Evolutionary conservation across 2,797 vertebrate genomes (phyloP).

Genomic region (Tachyglossus aculeatus): DNA sequence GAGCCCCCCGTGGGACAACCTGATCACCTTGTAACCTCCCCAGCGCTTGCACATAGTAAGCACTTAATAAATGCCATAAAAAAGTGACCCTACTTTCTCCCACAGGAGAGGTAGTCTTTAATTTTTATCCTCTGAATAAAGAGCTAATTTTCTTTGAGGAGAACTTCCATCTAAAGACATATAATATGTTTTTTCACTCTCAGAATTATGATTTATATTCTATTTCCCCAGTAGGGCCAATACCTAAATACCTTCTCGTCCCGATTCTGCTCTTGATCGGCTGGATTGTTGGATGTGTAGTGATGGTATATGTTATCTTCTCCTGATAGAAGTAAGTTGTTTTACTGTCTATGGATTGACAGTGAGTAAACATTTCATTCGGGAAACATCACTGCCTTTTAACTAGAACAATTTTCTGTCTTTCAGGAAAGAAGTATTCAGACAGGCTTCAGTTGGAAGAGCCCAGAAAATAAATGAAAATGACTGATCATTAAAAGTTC

Average conservation of each 20-base stretch:
- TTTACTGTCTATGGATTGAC: not conserved
- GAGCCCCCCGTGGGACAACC: no score
- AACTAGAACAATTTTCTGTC: conserved; percentile 35
- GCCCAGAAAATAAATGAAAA: conserved; percentile 15
- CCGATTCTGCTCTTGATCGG: conserved; percentile 79
- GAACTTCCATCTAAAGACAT: no score
- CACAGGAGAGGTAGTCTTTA: no score
- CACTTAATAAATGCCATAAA: no score
- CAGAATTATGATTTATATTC: not conserved
- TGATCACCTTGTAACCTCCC: no score
- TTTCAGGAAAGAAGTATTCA: conserved; percentile 65
- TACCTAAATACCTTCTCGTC: conserved; percentile 65
- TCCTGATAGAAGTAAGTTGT: conserved; percentile 67
- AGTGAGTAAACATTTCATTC: not conserved
- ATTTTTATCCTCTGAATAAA: no score
- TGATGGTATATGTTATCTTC: conserved; percentile 84
- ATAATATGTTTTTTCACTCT: no score
- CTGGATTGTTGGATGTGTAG: conserved; percentile 81
- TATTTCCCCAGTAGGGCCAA: conserved; percentile 37
- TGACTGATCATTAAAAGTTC: conserved; percentile 31
- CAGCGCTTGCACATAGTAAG: no score
- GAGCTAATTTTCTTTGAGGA: no score
- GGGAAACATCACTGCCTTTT: not conserved
- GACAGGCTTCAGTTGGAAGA: conserved; percentile 37
- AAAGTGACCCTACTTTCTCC: no score